phyloP scores from a whole-genome alignment of 2,888 invertebrate genomes.

The Papilio protenor region DNA sequence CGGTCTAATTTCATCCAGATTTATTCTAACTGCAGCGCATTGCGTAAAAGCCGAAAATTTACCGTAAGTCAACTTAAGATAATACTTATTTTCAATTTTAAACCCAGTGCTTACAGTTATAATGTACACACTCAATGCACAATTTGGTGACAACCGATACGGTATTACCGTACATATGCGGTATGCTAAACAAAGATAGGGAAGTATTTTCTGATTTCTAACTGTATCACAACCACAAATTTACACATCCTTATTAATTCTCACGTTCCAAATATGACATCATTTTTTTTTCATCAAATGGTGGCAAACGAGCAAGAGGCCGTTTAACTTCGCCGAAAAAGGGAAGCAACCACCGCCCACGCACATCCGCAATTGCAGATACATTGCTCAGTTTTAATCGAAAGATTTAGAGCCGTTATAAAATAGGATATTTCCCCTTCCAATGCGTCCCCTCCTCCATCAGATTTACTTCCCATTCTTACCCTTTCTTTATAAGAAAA shows the following conservation, averaged over 20 bases:
- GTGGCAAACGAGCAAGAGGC: too few species aligned
- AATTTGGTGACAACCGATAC: background rate
- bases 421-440: too few species aligned
- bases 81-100: background rate
- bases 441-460: too few species aligned
- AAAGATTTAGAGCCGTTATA: too few species aligned
- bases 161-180: background rate
- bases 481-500: too few species aligned
- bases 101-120: background rate
- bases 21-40: constrained; percentile 78
- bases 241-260: background rate
- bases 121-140: background rate
- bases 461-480: too few species aligned
- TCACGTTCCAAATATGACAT: background rate
- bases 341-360: too few species aligned
- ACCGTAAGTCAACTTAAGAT: constrained; percentile 39
- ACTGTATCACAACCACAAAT: background rate
- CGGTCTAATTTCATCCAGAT: constrained; percentile 67
- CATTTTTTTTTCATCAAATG: too few species aligned
- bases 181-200: background rate
- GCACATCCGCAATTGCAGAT: too few species aligned
- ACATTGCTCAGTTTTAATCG: too few species aligned
- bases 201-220: too few species aligned
- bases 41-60: constrained; percentile 52
- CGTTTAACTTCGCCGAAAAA: too few species aligned